Percentiles rank a stretch among this genome's conserved stretches.
Evolutionary conservation across 2,797 vertebrate species (phyloP).

Genomic region (Loriculus beryllinus): DNA sequence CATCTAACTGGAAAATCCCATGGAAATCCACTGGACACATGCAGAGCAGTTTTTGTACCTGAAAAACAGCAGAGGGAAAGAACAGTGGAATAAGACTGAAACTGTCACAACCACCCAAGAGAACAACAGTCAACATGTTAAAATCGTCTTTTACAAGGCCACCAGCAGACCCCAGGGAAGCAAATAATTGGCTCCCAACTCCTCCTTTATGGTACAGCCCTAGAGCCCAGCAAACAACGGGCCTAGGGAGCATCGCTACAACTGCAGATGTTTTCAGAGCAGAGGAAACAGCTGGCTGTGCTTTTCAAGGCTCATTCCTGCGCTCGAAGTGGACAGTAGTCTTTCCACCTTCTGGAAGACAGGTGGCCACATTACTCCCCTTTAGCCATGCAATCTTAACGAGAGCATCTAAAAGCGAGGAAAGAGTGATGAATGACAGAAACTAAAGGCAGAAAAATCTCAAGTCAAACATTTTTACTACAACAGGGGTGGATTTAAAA

Average conservation of each 20-base stretch:
- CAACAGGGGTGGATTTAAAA: accelerated
- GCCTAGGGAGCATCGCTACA: too few relatives aligned
- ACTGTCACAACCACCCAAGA: neutral
- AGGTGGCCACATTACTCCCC: neutral
- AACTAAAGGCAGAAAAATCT: neutral
- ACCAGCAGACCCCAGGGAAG: neutral
- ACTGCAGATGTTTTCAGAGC: neutral
- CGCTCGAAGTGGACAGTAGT: neutral
- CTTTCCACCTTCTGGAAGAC: neutral
- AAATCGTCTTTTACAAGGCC: neutral
- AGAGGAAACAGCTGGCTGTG: neutral
- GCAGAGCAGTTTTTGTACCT: conserved; percentile 97
- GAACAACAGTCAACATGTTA: neutral
- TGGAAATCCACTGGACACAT: conserved; percentile 97
- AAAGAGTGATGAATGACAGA: neutral
- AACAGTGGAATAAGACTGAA: neutral
- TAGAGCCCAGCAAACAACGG: neutral
- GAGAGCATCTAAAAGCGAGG: neutral
- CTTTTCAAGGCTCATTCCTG: neutral
- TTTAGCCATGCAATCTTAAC: neutral
- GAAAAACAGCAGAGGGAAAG: neutral
- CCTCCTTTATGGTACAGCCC: neutral
- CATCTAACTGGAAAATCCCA: conserved; percentile 93
- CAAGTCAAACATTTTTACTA: neutral
- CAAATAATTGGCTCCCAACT: neutral